Evolutionary conservation across 2,888 invertebrate species (phyloP), one percentile per base, ranked within the genome.

Genomic region (Epirrhoe tristata): DNA sequence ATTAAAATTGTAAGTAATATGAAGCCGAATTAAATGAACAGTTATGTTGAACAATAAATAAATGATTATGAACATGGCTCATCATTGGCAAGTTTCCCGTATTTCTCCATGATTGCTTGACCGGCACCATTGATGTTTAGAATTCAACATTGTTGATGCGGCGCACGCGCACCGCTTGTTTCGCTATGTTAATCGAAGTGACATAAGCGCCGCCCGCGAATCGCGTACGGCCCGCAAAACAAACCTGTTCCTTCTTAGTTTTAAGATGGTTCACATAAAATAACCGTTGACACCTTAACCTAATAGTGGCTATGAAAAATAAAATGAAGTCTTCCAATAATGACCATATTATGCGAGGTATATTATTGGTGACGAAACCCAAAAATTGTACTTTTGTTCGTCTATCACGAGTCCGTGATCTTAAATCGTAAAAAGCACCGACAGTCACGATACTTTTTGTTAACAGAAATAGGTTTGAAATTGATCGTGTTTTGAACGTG

Each of bases 141-240:
- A 54, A 52, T 64, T 39, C 16, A 59, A 59, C 62, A 63, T 62
- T 59, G 52, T 52, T 16, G 7, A 62, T 67, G 39, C 51, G 10
- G n/a, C 63, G 52, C 63, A 58, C 63, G 57, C 32, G 8, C 17
- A 16, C 48, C 56, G 24, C 52, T 59, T 43, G 58, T 59, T 58
- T 63, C 52, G 43, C 43, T 59, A 63, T 58, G 63, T 52, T 63
- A 56, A 59, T 63, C 67, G 54, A 12, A n/a, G 34, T 52, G 58
- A 59, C 55, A 54, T 52, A 53, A 72, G 58, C 65, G 61, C 70
- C 63, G 62, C 53, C 46, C 31, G 51, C 53, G 24, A 64, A 54
- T 31, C 31, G 7, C 5, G 64, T 54, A 62, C 31, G 46, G 59
- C 32, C 43, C 6, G 17, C 64, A 55, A 51, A 65, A 59, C 46